Evolutionary conservation across 1,140 invertebrate species (phyloP).

Genomic region (Mya arenaria): DNA sequence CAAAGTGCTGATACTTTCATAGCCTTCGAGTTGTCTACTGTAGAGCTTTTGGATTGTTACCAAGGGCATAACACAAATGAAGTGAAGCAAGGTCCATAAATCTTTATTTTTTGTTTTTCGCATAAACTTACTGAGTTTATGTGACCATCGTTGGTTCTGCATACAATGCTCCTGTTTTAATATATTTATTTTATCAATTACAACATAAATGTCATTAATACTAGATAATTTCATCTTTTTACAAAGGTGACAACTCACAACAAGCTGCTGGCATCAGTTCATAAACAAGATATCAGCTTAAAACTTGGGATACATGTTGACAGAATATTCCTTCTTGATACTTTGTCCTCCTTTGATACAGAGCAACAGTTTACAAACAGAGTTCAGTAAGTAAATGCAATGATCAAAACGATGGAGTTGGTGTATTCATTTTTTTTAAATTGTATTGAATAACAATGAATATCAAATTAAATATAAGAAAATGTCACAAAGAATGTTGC

Average conservation of each 20-base stretch:
- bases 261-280: constrained; percentile 20
- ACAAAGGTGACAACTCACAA: constrained; percentile 32
- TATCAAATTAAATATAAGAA: neutral
- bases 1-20: neutral
- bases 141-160: too few relatives aligned
- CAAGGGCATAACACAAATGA: too few relatives aligned
- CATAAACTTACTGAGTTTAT: too few relatives aligned
- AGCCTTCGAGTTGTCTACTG: neutral
- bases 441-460: neutral
- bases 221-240: neutral
- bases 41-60: too few relatives aligned
- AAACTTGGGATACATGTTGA: neutral
- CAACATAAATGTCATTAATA: neutral
- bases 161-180: neutral
- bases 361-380: constrained; percentile 39
- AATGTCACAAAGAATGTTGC: neutral
- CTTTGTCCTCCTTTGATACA: constrained; percentile 42
- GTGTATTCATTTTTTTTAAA: neutral
- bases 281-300: neutral
- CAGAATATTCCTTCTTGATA: constrained; percentile 4
- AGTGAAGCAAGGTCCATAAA: too few relatives aligned
- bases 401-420: too few relatives aligned
- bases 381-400: constrained; percentile 22
- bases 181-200: neutral
- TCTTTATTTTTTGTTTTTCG: too few relatives aligned